Base-by-base conservation (phyloP, 2,797 vertebrate genomes). In the Cyprinella venusta region DNA sequence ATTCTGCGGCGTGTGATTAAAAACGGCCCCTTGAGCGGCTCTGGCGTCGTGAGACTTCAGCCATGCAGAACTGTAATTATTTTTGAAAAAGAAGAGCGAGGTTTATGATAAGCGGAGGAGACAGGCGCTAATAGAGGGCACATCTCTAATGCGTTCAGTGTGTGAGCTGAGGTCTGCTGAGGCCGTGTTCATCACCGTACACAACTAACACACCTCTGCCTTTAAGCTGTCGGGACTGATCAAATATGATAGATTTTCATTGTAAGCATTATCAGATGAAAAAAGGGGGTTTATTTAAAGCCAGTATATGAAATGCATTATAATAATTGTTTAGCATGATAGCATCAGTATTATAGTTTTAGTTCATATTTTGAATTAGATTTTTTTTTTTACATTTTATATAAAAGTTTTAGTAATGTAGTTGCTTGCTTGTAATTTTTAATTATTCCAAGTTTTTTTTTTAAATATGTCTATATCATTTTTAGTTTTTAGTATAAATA, bases 41-140 rank as follows among this genome's bases (percentile, higher is more conserved):
- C 87, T n/a, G 86, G 76, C 90, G 89, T 87, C 90, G 91, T 94
- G 93, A 91, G 92, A 93, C 94, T 92, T 92, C 94, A 93, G 90
- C 91, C 93, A 88, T 87, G 92, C 91, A 92, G 92, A 95, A 95
- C 95, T 94, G 92, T 95, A 95, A 95, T 95, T 95, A 95, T 93
- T 87, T 87, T 91, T 91, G 93, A 84, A 94, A 92, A 94, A 92
- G 94, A 91, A 88, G 92, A 92, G 93, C 93, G 90, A 87, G 93
- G 90, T 94, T 92, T 93, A 92, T 92, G 93, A 93, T 94, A 91
- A 90, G 88, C 71, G 87, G 69, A 90, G 91, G 94, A 94, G 93
- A 93, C 90, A 89, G 88, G 26, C 67, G 80, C 87, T 91, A 93
- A 94, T 92, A 88, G 90, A 91, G 88, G 84, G 50, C 82, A 82